Evolutionary conservation across 2,888 invertebrate species (phyloP).

Genomic region (Malacosoma neustria): DNA sequence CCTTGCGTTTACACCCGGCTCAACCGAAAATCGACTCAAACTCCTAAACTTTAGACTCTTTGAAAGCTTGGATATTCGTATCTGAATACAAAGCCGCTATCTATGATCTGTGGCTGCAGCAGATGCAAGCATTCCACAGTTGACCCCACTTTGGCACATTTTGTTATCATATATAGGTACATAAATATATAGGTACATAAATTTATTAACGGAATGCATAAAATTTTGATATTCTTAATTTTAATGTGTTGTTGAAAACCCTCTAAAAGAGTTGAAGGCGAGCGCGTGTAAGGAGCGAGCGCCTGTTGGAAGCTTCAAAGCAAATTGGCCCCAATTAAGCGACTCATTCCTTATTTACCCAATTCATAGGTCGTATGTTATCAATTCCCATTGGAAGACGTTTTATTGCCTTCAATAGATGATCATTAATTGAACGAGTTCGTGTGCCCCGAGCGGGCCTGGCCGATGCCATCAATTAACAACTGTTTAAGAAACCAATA

Average conservation of each 20-base stretch:
- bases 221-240: too few species aligned
- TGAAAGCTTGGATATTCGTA: not conserved
- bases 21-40: not conserved
- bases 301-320: not conserved
- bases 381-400: not conserved
- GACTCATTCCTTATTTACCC: not conserved
- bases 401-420: not conserved
- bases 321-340: not conserved
- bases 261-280: too few species aligned
- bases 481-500: conserved; percentile 28
- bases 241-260: too few species aligned
- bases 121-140: not conserved
- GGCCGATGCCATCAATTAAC: conserved; percentile 24
- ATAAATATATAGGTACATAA: too few species aligned
- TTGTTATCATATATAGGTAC: too few species aligned
- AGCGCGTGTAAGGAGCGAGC: too few species aligned
- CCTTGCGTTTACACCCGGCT: conserved; percentile 3
- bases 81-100: too few species aligned
- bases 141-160: too few species aligned
- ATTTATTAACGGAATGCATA: too few species aligned
- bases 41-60: not conserved
- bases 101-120: too few species aligned
- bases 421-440: not conserved
- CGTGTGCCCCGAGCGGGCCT: conserved; percentile 5
- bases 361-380: not conserved